phyloP scores from a whole-genome alignment of 2,888 invertebrate genomes.

The Apomyelois bistriatella region DNA sequence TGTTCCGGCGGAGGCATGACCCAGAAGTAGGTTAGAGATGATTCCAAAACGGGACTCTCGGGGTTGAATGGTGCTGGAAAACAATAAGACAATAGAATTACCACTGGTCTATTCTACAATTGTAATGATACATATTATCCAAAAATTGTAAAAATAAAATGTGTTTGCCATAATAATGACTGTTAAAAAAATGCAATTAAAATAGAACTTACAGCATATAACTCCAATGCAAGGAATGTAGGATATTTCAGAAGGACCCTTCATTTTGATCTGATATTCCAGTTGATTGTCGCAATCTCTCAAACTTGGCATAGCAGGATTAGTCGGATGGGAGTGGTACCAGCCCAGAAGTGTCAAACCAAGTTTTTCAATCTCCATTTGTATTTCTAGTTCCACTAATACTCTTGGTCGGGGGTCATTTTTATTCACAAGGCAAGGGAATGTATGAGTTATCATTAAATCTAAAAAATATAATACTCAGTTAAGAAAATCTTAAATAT shows the following conservation, averaged over 20 bases:
- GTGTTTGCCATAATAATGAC: too few species aligned
- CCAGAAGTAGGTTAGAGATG: slow-evolving; percentile 94
- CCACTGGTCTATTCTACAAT: too few species aligned
- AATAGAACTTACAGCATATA: slow-evolving; percentile 88
- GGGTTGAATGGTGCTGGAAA: slow-evolving; percentile 90
- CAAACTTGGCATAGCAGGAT: slow-evolving; percentile 91
- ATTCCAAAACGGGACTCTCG: slow-evolving; percentile 89
- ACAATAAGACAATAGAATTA: background rate
- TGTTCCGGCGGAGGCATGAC: slow-evolving; percentile 97
- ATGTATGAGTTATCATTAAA: slow-evolving; percentile 91
- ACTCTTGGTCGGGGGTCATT: slow-evolving; percentile 88
- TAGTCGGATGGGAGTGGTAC: slow-evolving; percentile 97
- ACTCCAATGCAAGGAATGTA: slow-evolving; percentile 96
- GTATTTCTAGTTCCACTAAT: slow-evolving; percentile 89
- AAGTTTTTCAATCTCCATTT: slow-evolving; percentile 89
- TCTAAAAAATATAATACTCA: slow-evolving; percentile 76
- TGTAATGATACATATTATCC: too few species aligned
- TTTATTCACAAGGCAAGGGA: slow-evolving; percentile 91
- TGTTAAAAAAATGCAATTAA: too few species aligned
- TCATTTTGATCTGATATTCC: slow-evolving; percentile 97
- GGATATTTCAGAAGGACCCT: slow-evolving; percentile 93
- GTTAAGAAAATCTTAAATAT: background rate
- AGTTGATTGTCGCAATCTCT: slow-evolving; percentile 95
- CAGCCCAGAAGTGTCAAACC: slow-evolving; percentile 93
- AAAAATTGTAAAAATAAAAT: background rate